A percentile compares a stretch with the other conserved stretches of the same genome.
Conservation (phyloP, 2,888 invertebrate genomes). For the Anoncus sp. region DNA sequence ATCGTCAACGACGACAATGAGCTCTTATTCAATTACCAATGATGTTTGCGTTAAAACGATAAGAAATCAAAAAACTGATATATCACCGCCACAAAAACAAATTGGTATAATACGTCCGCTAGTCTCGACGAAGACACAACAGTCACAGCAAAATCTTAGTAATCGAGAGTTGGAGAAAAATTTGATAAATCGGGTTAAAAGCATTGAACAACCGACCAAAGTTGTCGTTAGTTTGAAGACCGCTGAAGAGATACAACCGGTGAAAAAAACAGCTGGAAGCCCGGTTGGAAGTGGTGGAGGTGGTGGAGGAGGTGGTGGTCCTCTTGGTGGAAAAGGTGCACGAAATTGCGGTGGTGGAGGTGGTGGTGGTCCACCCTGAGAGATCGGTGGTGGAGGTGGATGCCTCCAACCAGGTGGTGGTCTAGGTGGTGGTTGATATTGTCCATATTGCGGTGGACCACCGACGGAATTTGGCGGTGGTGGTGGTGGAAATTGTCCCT, state of each 20-base stretch:
- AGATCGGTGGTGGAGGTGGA: conserved; percentile 85
- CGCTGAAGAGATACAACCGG: conserved; percentile 80
- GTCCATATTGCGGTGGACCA: conserved; percentile 75
- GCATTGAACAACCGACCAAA: conserved; percentile 84
- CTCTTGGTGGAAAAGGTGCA: conserved; percentile 88
- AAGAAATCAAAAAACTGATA: conserved; percentile 74
- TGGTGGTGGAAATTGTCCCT: conserved; percentile 84
- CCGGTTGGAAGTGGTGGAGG: conserved; percentile 56
- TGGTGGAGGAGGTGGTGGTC: conserved; percentile 86
- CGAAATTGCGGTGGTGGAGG: conserved; percentile 84
- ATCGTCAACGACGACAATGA: conserved; percentile 66
- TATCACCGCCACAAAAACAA: conserved; percentile 82
- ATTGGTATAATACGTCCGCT: conserved; percentile 84
- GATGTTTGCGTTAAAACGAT: conserved; percentile 73
- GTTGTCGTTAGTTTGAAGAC: conserved; percentile 83
- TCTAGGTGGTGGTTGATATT: conserved; percentile 81
- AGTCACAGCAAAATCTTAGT: conserved; percentile 83
- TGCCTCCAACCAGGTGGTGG: conserved; percentile 89
- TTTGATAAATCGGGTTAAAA: conserved; percentile 88
- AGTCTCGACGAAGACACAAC: conserved; percentile 81
- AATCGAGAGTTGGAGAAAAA: conserved; percentile 88
- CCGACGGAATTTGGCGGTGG: conserved; percentile 83
- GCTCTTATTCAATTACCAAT: conserved; percentile 73
- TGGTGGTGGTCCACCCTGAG: conserved; percentile 84
- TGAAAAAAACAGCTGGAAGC: conserved; percentile 74